These are phyloP conservation scores for Anoncus sp. DNA, from an alignment of 2,888 invertebrate species.

Conservation along the genomic window DNA sequence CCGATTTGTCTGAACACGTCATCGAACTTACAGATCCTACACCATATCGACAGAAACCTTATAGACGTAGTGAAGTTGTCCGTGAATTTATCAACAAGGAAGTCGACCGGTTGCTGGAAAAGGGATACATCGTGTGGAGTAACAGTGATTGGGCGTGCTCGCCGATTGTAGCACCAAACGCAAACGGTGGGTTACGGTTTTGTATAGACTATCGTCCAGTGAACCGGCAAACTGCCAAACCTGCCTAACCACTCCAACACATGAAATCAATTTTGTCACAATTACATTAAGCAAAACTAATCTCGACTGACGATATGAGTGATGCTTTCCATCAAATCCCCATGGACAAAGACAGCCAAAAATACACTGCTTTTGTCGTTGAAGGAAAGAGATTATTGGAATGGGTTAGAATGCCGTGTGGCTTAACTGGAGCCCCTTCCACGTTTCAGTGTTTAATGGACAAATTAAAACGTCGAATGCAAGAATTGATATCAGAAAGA, in stretches of 20 bases:
- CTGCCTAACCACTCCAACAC: slow-evolving; percentile 45
- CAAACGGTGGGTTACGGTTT: slow-evolving; percentile 35
- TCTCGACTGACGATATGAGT: slow-evolving; percentile 51
- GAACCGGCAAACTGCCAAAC: slow-evolving; percentile 50
- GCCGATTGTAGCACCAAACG: slow-evolving; percentile 54
- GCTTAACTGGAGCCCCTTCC: no score
- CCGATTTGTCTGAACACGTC: slow-evolving; percentile 43
- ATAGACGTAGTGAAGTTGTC: slow-evolving; percentile 58
- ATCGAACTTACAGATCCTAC: slow-evolving; percentile 44
- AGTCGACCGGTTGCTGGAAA: no score
- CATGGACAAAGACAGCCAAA: no score
- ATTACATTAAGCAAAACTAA: slow-evolving; percentile 51
- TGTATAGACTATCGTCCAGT: no score
- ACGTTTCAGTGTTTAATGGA: slow-evolving; percentile 54
- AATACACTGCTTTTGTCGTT: slow-evolving; percentile 39
- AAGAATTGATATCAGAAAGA: no score
- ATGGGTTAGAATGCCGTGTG: no score
- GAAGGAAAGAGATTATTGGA: slow-evolving; percentile 41
- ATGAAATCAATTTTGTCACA: slow-evolving; percentile 57
- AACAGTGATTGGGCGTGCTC: no score
- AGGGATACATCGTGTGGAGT: no score
- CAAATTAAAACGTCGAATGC: background rate
- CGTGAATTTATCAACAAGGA: no score
- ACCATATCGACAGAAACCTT: slow-evolving; percentile 48
- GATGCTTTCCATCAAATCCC: slow-evolving; percentile 58